Evolutionary conservation across 2,797 vertebrate species (phyloP).

Genomic region (Chlorospingus semifuscus): DNA sequence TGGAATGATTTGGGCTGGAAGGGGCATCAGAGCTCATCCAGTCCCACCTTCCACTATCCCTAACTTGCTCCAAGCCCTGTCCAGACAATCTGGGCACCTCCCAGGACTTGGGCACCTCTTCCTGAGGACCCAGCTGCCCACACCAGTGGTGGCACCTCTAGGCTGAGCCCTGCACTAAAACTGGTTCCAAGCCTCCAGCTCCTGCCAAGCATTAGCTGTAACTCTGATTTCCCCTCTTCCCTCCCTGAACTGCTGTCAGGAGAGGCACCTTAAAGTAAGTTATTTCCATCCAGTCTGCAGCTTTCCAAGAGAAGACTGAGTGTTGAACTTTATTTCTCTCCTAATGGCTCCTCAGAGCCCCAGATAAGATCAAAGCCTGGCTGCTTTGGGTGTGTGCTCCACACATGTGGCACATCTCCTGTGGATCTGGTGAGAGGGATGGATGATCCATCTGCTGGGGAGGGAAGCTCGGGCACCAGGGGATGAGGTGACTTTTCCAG

Average conservation of each 20-base stretch:
- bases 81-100: neutral
- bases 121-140: neutral
- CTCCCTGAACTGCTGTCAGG: neutral
- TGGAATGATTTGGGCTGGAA: neutral
- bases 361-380: neutral
- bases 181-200: neutral
- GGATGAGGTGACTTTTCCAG: neutral
- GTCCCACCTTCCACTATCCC: neutral
- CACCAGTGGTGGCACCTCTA: neutral
- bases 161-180: neutral
- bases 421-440: rapidly evolving
- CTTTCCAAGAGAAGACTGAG: neutral
- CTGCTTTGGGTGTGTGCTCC: neutral
- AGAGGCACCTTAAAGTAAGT: neutral
- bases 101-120: neutral
- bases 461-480: neutral
- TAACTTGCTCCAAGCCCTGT: neutral
- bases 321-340: neutral
- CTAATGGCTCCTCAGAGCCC: neutral
- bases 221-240: neutral
- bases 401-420: rapidly evolving
- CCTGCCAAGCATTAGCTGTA: neutral
- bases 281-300: neutral
- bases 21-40: neutral
- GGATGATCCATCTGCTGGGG: neutral